A percentile compares a stretch with the other conserved stretches of the same genome.
phyloP scores from a whole-genome alignment of 2,888 invertebrate species.

The Morpho deidamia region DNA sequence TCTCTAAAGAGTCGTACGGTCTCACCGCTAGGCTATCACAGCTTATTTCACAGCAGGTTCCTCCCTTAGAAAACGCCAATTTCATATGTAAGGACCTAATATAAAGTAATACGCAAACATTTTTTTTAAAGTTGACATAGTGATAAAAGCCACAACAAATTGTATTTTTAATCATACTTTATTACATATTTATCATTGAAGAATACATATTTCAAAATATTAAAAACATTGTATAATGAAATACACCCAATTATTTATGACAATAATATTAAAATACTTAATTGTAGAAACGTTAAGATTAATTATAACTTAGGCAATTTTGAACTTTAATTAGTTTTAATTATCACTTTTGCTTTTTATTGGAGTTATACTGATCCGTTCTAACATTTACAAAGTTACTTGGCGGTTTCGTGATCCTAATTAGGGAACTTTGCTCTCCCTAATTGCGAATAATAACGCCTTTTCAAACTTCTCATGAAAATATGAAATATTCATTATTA shows the following conservation, averaged over 20 bases:
- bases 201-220: no score
- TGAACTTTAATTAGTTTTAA: constrained; percentile 19
- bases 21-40: no score
- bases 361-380: constrained; percentile 37
- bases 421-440: constrained; percentile 40
- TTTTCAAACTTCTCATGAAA: constrained; percentile 18
- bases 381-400: constrained; percentile 40
- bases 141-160: no score
- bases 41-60: no score
- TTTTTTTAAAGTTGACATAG: no score
- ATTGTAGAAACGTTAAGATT: constrained; percentile 8
- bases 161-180: no score
- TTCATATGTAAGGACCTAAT: no score
- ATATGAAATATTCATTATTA: constrained; percentile 12
- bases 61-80: no score
- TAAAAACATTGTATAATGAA: no score
- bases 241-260: background rate
- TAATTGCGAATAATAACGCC: constrained; percentile 34
- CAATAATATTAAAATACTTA: background rate
- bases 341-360: constrained; percentile 28
- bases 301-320: constrained; percentile 15
- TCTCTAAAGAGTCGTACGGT: no score
- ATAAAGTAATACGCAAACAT: no score
- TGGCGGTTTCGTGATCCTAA: constrained; percentile 36
- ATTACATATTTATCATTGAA: no score